Evolutionary conservation across 2,113 vertebrate genomes (phyloP), one percentile per base, ranked within the genome.

Genomic region (Myotis lucifugus): DNA sequence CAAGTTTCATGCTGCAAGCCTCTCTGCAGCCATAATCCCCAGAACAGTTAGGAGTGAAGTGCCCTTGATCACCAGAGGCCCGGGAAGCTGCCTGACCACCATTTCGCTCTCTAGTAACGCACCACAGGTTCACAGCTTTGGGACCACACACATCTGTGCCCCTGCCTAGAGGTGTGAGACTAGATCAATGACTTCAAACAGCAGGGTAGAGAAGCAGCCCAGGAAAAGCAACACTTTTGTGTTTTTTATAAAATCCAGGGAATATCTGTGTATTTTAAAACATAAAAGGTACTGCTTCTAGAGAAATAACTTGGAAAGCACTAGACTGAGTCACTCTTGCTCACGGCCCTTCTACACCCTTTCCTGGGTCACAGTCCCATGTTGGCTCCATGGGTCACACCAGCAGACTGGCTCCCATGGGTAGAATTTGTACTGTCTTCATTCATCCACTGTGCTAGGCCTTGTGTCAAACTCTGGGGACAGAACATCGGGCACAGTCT

Each of bases 161-260:
- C 34, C 81, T 40, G 27, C 2, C n/a, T 34, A 87, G 88, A 90
- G 61, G 32, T 2, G 23, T 61, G 48, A 21, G 37, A 54, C 48
- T 73, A 64, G 40, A 59, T 34, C 52, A 37, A n/a, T 48, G 67
- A 88, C 74, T 90, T 86, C 87, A 83, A 79, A 89, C 5, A 72
- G 29, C 14, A 78, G 69, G 19, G 56, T 4, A 25, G 29, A 74
- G 40, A 50, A 87, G 40, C 37, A 85, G 59, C 23, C 48, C 73
- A 70, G 37, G 25, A 74, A 90, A 64, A 92, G 2, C 4, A 27
- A 10, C 52, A 87, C 54, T 88, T 64, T 32, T 19, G 70, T 32
- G 29, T 78, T 78, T 91, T 91, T 93, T 59, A 88, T 9, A 85
- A 95, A 93, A 70, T 34, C 52, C 29, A 90, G 34, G 34, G 56